Evolutionary conservation across 2,113 vertebrate species (phyloP).

Genomic region (Hemibagrus wyckioides): DNA sequence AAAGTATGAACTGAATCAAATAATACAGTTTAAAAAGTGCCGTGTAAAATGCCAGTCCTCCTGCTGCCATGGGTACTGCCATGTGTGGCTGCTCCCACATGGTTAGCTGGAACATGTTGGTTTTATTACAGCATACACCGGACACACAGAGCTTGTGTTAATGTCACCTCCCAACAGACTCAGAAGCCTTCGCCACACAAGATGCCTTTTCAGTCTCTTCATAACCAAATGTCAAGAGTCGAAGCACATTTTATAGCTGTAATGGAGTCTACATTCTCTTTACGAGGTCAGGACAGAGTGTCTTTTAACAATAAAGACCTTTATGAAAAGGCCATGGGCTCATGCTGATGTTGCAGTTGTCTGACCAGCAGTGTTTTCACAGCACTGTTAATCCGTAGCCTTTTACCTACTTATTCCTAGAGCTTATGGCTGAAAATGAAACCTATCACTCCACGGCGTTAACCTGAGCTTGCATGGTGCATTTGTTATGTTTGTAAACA

Average conservation of each 20-base stretch:
- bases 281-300: conserved; percentile 29
- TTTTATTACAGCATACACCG: conserved; percentile 14
- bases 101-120: conserved; percentile 27
- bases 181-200: not conserved
- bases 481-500: conserved; percentile 35
- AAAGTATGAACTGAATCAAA: not conserved
- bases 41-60: not conserved
- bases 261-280: conserved; percentile 15
- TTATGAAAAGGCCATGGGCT: conserved; percentile 24
- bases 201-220: conserved; percentile 5
- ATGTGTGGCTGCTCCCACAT: conserved; percentile 10
- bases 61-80: conserved; percentile 6
- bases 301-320: conserved; percentile 33
- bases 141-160: conserved; percentile 16
- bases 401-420: not conserved
- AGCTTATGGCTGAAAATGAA: not conserved
- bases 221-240: conserved; percentile 41
- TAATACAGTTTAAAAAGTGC: not conserved
- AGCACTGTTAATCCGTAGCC: not conserved
- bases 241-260: conserved; percentile 25
- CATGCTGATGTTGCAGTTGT: conserved; percentile 15
- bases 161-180: conserved; percentile 28
- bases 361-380: not conserved
- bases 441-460: not conserved
- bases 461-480: not conserved